Conservation (phyloP, 2,797 vertebrate species). For the Nothura maculosa region DNA sequence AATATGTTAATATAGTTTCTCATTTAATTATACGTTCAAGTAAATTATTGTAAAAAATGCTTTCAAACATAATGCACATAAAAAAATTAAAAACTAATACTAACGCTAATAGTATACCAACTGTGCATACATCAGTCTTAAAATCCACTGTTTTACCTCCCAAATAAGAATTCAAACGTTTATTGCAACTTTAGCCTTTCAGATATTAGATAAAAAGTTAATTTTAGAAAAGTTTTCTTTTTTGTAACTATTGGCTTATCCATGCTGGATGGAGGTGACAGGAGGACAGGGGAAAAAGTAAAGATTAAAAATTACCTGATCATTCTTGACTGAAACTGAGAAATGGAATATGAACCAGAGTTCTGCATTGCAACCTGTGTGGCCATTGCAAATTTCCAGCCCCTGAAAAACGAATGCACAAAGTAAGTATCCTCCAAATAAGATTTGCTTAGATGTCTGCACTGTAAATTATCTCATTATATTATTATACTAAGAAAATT, state of each 20-base stretch:
- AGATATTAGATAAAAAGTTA: not conserved
- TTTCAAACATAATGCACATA: not conserved
- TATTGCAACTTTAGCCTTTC: not conserved
- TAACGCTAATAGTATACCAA: not conserved
- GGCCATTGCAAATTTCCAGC: slow-evolving; percentile 98
- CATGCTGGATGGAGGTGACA: not conserved
- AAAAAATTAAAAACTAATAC: not conserved
- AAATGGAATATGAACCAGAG: slow-evolving; percentile 96
- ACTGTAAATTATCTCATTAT: not conserved
- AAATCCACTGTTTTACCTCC: not conserved
- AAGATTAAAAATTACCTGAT: slow-evolving; percentile 81
- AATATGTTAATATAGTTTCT: not conserved
- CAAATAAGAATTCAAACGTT: not conserved
- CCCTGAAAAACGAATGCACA: slow-evolving; percentile 81
- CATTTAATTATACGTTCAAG: not conserved
- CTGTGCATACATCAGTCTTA: not conserved
- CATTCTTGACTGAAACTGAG: slow-evolving; percentile 95
- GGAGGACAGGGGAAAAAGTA: not conserved
- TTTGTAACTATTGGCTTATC: not conserved
- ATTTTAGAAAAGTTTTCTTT: not conserved
- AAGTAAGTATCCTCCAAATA: not conserved
- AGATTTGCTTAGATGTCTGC: not conserved
- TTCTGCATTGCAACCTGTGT: slow-evolving; percentile 98
- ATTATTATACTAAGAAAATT: not conserved
- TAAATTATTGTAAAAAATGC: not conserved